Evolutionary conservation across 2,888 invertebrate genomes (phyloP).

Genomic region (Trilocha varians): DNA sequence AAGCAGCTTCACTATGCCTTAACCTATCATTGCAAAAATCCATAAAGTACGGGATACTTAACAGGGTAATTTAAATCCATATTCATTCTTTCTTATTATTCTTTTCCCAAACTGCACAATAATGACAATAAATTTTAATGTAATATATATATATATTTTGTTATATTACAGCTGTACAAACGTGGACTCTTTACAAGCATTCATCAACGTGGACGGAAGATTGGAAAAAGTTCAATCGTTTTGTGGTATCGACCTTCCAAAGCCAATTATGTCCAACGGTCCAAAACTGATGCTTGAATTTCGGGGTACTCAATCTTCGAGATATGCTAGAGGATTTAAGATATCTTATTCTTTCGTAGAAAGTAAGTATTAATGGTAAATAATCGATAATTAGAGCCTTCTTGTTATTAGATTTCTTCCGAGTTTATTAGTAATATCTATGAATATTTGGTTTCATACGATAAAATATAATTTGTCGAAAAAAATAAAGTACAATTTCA

Average conservation of each 20-base stretch:
- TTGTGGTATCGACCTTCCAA: conserved; percentile 87
- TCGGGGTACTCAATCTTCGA: conserved; percentile 82
- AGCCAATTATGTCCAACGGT: conserved; percentile 94
- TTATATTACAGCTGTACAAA: conserved; percentile 79
- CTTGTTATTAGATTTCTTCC: too few species aligned
- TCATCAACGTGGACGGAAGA: conserved; percentile 86
- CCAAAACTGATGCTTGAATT: conserved; percentile 90
- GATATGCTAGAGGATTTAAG: conserved; percentile 88
- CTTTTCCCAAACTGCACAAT: neutral
- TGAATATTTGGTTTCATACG: too few species aligned
- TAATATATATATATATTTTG: neutral
- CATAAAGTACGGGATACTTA: too few species aligned
- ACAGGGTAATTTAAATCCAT: too few species aligned
- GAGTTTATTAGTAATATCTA: too few species aligned
- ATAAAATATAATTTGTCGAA: too few species aligned
- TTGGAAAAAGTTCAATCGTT: conserved; percentile 90
- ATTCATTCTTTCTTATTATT: too few species aligned
- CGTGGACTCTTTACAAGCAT: conserved; percentile 85
- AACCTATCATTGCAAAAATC: too few species aligned
- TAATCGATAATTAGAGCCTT: too few species aligned
- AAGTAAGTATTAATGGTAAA: conserved; percentile 81
- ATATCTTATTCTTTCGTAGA: conserved; percentile 91
- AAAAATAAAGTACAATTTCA: too few species aligned
- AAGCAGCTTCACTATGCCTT: too few species aligned
- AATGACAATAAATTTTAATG: neutral